These are phyloP conservation scores for Crematogaster levior DNA, from an alignment of 2,888 invertebrate genomes.

Conservation along the genomic window DNA sequence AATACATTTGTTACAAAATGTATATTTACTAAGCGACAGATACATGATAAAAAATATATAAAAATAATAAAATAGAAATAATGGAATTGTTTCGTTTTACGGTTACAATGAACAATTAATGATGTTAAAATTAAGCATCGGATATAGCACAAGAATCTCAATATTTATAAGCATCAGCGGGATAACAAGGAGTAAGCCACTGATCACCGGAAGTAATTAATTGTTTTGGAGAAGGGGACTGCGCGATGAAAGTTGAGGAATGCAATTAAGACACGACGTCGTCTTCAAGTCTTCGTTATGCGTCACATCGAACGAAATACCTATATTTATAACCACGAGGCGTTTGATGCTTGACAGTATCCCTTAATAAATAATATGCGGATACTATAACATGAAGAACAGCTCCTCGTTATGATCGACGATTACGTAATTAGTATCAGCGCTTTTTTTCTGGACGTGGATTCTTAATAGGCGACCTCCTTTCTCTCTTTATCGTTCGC, in stretches of 20 bases:
- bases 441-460: conserved; percentile 33
- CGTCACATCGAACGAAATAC: conserved; percentile 34
- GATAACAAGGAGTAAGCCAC: conserved; percentile 26
- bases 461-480: conserved; percentile 35
- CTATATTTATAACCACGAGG: conserved; percentile 35
- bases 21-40: background rate
- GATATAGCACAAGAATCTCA: background rate
- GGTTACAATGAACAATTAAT: background rate
- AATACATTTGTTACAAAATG: background rate
- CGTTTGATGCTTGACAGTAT: conserved; percentile 22
- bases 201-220: conserved; percentile 76
- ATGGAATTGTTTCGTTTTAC: background rate
- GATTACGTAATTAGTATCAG: conserved; percentile 47
- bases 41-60: background rate
- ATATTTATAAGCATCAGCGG: background rate
- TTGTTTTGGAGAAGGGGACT: conserved; percentile 64
- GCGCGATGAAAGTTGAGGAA: conserved; percentile 68
- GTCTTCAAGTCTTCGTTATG: conserved; percentile 51
- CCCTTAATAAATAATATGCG: conserved; percentile 42
- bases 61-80: background rate
- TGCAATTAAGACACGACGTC: conserved; percentile 77
- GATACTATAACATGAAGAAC: conserved; percentile 30
- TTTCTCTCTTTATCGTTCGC: conserved; percentile 34
- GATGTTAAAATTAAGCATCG: conserved; percentile 23
- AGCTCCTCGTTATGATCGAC: conserved; percentile 33